A percentile compares a stretch with the other conserved stretches of the same genome.
Evolutionary conservation across 2,888 invertebrate species (phyloP).

Genomic region (Hydropsyche betteni): DNA sequence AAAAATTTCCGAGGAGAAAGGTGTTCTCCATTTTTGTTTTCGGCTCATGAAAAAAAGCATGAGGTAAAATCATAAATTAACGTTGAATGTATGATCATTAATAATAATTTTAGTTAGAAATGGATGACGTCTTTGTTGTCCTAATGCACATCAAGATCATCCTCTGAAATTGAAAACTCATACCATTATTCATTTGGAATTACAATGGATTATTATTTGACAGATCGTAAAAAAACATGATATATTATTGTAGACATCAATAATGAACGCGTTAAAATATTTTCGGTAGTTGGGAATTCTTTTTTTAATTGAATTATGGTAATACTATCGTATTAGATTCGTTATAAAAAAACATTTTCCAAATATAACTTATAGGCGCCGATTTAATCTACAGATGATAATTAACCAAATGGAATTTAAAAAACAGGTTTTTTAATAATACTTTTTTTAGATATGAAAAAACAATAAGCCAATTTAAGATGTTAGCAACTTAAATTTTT

Average conservation of each 20-base stretch:
- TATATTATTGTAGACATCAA: too few relatives aligned
- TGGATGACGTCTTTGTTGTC: neutral
- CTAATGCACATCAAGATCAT: too few relatives aligned
- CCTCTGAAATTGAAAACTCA: too few relatives aligned
- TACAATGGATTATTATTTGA: neutral
- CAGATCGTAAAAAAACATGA: neutral
- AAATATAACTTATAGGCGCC: conserved; percentile 7
- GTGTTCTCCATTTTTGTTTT: conserved; percentile 38
- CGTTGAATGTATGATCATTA: conserved; percentile 18
- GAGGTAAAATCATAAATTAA: conserved; percentile 23
- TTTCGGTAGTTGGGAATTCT: too few relatives aligned
- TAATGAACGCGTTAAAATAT: too few relatives aligned
- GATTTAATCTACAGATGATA: neutral
- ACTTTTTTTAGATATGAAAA: neutral
- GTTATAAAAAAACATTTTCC: too few relatives aligned
- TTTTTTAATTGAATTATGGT: too few relatives aligned
- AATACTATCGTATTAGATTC: too few relatives aligned
- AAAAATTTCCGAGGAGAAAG: conserved; percentile 43
- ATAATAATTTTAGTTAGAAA: neutral
- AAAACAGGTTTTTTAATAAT: conserved; percentile 1
- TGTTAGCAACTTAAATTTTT: too few relatives aligned
- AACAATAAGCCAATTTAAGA: neutral
- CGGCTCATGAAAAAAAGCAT: conserved; percentile 27
- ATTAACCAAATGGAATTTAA: neutral
- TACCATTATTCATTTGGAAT: neutral